phyloP scores from a whole-genome alignment of 2,888 invertebrate species.

The Sinelater perroti region DNA sequence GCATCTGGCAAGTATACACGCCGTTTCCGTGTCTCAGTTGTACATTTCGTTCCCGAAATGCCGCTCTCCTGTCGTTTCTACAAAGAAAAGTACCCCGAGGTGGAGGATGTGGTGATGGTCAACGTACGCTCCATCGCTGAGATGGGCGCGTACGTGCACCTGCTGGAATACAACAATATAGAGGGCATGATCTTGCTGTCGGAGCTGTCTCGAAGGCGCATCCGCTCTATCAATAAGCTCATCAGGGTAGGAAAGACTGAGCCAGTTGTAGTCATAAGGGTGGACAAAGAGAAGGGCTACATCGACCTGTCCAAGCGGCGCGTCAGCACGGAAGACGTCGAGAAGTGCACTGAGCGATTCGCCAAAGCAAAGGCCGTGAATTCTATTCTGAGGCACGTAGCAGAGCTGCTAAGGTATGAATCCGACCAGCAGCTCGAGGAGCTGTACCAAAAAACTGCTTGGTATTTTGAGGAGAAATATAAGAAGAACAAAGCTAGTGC shows the following conservation, averaged over 20 bases:
- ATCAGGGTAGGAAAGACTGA: conserved; percentile 98
- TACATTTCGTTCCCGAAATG: conserved; percentile 68
- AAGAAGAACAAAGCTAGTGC: conserved; percentile 94
- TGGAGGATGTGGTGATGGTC: conserved; percentile 99
- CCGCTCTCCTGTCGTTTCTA: conserved; percentile 96
- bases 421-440: conserved; percentile 93
- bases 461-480: conserved; percentile 97
- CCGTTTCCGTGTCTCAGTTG: too few species aligned
- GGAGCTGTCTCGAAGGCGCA: conserved; percentile 97
- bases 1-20: too few species aligned
- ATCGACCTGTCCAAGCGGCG: conserved; percentile 99
- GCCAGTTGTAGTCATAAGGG: conserved; percentile 98
- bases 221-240: conserved; percentile 98
- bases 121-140: conserved; percentile 98
- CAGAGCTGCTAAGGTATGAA: conserved; percentile 91
- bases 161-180: conserved; percentile 98
- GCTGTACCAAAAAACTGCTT: conserved; percentile 94
- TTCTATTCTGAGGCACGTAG: conserved; percentile 96
- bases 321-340: conserved; percentile 97
- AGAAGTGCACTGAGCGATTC: conserved; percentile 97
- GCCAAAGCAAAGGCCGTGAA: conserved; percentile 99
- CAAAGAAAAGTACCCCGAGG: conserved; percentile 95
- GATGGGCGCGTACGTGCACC: conserved; percentile 99
- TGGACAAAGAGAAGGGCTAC: conserved; percentile 99
- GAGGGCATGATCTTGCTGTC: conserved; percentile 99